Evolutionary conservation across 2,113 vertebrate genomes (phyloP).

Genomic region (Tragulus kanchil): DNA sequence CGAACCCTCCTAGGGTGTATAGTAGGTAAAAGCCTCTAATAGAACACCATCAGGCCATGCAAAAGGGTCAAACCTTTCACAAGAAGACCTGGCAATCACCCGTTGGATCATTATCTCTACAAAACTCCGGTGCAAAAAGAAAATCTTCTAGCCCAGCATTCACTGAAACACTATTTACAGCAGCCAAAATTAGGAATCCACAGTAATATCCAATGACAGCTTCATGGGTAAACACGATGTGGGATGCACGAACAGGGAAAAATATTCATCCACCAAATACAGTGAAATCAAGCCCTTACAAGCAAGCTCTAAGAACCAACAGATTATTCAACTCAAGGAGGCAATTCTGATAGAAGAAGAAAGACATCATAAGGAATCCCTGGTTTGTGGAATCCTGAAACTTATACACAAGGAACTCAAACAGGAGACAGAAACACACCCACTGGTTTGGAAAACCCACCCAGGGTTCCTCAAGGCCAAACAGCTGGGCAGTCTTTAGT

Average conservation of each 20-base stretch:
- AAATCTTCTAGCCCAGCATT: neutral
- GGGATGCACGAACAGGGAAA: neutral
- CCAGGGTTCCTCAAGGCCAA: neutral
- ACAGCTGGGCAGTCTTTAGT: rapidly evolving
- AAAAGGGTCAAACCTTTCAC: too few species aligned
- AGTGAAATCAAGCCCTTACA: neutral
- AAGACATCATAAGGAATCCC: neutral
- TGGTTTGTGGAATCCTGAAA: neutral
- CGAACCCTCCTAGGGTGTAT: too few species aligned
- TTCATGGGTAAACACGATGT: neutral
- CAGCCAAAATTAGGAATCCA: neutral
- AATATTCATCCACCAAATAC: neutral
- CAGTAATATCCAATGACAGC: neutral
- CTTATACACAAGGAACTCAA: neutral
- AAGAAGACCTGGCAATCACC: too few species aligned
- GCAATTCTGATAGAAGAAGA: neutral
- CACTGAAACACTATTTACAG: neutral
- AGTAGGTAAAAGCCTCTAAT: too few species aligned
- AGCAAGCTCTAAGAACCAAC: neutral
- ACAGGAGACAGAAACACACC: neutral
- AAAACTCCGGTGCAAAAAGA: too few species aligned
- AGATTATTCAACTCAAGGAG: neutral
- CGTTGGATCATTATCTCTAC: too few species aligned
- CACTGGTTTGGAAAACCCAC: neutral
- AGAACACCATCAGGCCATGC: too few species aligned